Percentiles rank a stretch among this genome's conserved stretches.
Conservation (phyloP, 1,140 invertebrate species). For the Vanessa atalanta region DNA sequence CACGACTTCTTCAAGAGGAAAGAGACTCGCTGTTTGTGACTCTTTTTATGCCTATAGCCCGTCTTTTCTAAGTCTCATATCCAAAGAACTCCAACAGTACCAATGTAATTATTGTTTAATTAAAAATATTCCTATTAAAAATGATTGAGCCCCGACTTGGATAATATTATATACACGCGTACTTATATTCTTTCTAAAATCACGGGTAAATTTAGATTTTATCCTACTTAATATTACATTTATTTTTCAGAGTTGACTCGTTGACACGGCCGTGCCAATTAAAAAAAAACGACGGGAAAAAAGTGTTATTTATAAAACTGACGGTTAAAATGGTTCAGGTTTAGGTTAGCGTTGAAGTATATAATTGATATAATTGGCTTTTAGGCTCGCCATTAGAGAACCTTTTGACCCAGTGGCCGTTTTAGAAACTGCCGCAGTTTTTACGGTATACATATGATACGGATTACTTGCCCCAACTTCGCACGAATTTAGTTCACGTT, state of each 20-base stretch:
- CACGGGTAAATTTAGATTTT: background rate
- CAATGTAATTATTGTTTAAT: too few species aligned
- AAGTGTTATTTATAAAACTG: slow-evolving; percentile 32
- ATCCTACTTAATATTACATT: background rate
- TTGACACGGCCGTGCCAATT: slow-evolving; percentile 3
- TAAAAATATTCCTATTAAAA: too few species aligned
- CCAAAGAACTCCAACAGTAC: too few species aligned
- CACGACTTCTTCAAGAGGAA: too few species aligned
- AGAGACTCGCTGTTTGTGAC: too few species aligned
- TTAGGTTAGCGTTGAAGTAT: slow-evolving; percentile 54
- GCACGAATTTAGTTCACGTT: too few species aligned
- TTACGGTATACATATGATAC: slow-evolving; percentile 32
- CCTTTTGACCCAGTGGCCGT: slow-evolving; percentile 49
- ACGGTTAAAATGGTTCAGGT: slow-evolving; percentile 33
- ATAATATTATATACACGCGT: too few species aligned
- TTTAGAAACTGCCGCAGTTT: slow-evolving; percentile 61
- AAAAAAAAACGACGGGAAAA: slow-evolving; percentile 9
- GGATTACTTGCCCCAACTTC: too few species aligned
- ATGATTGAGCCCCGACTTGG: too few species aligned
- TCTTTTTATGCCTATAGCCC: too few species aligned
- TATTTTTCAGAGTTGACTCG: background rate
- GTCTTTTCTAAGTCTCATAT: too few species aligned
- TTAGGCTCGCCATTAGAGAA: slow-evolving; percentile 63
- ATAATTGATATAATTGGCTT: slow-evolving; percentile 75
- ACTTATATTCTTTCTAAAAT: background rate